Percentiles rank a stretch among this genome's conserved stretches.
Evolutionary conservation across 2,888 invertebrate species (phyloP).

Genomic region (Eudasyphora cyanicolor): DNA sequence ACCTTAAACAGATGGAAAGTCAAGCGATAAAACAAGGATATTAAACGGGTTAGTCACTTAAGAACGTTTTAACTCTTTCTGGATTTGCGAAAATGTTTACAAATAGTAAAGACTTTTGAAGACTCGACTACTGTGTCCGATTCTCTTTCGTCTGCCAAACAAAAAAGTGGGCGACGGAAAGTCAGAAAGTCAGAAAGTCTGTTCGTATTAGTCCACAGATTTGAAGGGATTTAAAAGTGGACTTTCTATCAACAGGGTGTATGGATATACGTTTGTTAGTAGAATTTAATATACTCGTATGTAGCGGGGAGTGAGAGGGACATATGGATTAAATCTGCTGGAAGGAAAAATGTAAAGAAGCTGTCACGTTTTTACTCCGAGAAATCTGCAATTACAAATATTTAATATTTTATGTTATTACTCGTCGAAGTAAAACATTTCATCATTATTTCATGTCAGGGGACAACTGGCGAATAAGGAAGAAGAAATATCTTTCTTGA

Average conservation of each 20-base stretch:
- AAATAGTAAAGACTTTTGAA: slow-evolving; percentile 37
- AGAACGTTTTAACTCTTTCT: slow-evolving; percentile 30
- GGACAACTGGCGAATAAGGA: no score
- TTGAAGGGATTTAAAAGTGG: background rate
- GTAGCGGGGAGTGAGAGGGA: no score
- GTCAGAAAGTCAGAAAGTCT: slow-evolving; percentile 63
- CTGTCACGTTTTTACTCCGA: no score
- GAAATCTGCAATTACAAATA: no score
- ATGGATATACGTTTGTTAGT: no score
- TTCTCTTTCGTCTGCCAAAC: background rate
- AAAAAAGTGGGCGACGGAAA: slow-evolving; percentile 40
- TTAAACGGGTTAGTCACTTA: background rate
- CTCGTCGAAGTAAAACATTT: no score
- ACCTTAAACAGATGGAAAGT: slow-evolving; percentile 36
- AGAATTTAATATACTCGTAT: no score
- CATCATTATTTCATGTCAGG: no score
- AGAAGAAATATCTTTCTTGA: no score
- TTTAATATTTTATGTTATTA: no score
- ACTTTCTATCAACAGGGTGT: background rate
- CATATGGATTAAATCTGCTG: no score
- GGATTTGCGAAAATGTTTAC: slow-evolving; percentile 38
- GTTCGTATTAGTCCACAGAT: background rate
- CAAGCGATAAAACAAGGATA: background rate
- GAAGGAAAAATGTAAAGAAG: no score
- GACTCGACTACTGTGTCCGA: background rate